These are phyloP conservation scores for Sylvietta virens DNA, from an alignment of 2,113 vertebrate species.

Conservation along the genomic window DNA sequence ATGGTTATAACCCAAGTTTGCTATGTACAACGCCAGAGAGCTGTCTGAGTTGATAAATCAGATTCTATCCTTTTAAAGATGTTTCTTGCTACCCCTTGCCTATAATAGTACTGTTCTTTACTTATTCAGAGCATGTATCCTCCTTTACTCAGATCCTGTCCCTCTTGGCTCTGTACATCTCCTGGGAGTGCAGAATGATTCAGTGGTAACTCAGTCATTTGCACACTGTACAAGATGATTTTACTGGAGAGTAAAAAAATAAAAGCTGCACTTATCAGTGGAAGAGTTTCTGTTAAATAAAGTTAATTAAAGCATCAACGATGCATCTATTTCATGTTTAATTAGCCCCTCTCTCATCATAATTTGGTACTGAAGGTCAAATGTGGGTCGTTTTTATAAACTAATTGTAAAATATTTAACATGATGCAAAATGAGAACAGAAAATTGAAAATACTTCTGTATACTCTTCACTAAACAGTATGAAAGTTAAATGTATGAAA, in stretches of 20 bases:
- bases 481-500: background rate
- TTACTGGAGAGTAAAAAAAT: constrained; percentile 20
- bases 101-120: constrained; percentile 41
- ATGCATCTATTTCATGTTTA: constrained; percentile 29
- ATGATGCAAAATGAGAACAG: background rate
- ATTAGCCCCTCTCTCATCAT: constrained; percentile 32
- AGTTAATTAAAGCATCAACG: constrained; percentile 33
- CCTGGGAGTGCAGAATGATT: constrained; percentile 42
- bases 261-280: background rate
- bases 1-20: background rate
- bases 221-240: background rate
- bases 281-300: constrained; percentile 36
- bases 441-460: background rate
- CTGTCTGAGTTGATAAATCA: constrained; percentile 45
- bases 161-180: constrained; percentile 48
- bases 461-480: background rate
- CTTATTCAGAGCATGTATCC: constrained; percentile 57
- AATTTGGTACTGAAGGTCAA: constrained; percentile 13
- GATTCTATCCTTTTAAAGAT: background rate
- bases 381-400: background rate
- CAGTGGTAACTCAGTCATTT: constrained; percentile 42
- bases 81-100: background rate
- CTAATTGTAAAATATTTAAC: background rate
- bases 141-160: constrained; percentile 49
- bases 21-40: background rate